These are phyloP conservation scores for Brachynemurus nebulosus DNA, from an alignment of 2,888 invertebrate species.

Conservation along the genomic window DNA sequence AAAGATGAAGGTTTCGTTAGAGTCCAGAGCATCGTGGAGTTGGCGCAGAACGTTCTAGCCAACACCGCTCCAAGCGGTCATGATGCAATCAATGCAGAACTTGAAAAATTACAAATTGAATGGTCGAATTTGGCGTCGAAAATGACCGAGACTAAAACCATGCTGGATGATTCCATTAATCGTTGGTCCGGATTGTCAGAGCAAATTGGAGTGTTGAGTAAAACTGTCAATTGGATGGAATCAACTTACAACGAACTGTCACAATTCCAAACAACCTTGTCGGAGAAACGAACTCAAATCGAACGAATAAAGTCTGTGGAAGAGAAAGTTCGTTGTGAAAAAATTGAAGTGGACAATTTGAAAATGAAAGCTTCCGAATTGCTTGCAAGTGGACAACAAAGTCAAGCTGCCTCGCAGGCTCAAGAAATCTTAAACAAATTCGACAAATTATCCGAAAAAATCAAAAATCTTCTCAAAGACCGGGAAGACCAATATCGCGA, in stretches of 20 bases:
- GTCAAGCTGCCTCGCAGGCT: constrained; percentile 69
- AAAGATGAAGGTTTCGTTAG: constrained; percentile 88
- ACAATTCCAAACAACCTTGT: constrained; percentile 64
- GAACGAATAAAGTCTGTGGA: constrained; percentile 75
- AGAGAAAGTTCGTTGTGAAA: constrained; percentile 79
- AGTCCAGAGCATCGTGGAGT: constrained; percentile 77
- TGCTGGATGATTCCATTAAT: constrained; percentile 76
- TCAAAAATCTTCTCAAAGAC: constrained; percentile 48
- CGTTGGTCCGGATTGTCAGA: constrained; percentile 86
- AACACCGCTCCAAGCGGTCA: constrained; percentile 86
- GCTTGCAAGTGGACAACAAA: constrained; percentile 72
- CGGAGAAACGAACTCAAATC: constrained; percentile 73
- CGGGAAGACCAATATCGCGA: constrained; percentile 79
- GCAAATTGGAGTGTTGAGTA: constrained; percentile 72
- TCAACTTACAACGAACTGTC: constrained; percentile 56
- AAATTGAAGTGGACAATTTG: constrained; percentile 75
- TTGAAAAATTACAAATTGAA: constrained; percentile 73
- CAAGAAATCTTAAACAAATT: constrained; percentile 75
- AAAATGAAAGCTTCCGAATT: constrained; percentile 77
- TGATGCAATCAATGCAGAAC: constrained; percentile 66
- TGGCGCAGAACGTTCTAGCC: constrained; percentile 79
- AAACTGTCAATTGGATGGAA: constrained; percentile 67
- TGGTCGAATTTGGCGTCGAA: constrained; percentile 79
- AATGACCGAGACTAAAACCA: constrained; percentile 81
- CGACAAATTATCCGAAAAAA: constrained; percentile 59